Percentiles rank a stretch among this genome's conserved stretches.
Evolutionary conservation across 1,140 invertebrate species (phyloP).

Genomic region (Apis cerana): DNA sequence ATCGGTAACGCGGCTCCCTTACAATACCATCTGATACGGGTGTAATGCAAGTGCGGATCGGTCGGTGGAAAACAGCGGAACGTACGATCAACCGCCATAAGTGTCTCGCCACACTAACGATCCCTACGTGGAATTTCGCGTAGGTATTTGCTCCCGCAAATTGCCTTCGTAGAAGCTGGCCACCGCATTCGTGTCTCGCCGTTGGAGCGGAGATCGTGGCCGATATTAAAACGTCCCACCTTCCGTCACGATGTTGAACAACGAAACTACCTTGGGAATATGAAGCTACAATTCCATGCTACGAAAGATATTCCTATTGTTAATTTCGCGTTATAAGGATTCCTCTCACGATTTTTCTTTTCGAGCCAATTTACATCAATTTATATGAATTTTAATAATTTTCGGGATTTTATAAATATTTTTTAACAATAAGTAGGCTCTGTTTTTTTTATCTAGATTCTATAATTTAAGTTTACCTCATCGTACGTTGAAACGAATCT

Average conservation of each 20-base stretch:
- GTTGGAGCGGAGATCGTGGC: slow-evolving; percentile 30
- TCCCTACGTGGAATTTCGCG: slow-evolving; percentile 36
- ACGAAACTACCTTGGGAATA: slow-evolving; percentile 26
- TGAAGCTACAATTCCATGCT: too few species aligned
- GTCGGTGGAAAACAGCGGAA: background rate
- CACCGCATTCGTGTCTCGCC: slow-evolving; percentile 21
- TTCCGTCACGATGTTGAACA: slow-evolving; percentile 27
- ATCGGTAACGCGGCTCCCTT: background rate
- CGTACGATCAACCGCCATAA: background rate
- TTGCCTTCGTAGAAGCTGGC: slow-evolving; percentile 29
- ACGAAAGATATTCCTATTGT: too few species aligned
- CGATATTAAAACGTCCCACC: slow-evolving; percentile 45
- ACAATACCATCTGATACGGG: background rate
- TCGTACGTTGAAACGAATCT: too few species aligned
- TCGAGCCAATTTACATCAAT: too few species aligned
- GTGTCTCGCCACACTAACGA: slow-evolving; percentile 17
- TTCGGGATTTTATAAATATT: too few species aligned
- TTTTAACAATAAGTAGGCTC: too few species aligned
- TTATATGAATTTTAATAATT: too few species aligned
- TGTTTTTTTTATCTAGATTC: too few species aligned
- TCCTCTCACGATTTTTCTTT: too few species aligned
- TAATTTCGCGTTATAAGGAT: too few species aligned
- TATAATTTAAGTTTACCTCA: too few species aligned
- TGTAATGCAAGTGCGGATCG: background rate
- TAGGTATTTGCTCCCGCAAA: slow-evolving; percentile 30